Percentiles rank a stretch among this genome's conserved stretches.
phyloP scores from a whole-genome alignment of 2,113 vertebrate genomes.

The Fregetta grallaria region DNA sequence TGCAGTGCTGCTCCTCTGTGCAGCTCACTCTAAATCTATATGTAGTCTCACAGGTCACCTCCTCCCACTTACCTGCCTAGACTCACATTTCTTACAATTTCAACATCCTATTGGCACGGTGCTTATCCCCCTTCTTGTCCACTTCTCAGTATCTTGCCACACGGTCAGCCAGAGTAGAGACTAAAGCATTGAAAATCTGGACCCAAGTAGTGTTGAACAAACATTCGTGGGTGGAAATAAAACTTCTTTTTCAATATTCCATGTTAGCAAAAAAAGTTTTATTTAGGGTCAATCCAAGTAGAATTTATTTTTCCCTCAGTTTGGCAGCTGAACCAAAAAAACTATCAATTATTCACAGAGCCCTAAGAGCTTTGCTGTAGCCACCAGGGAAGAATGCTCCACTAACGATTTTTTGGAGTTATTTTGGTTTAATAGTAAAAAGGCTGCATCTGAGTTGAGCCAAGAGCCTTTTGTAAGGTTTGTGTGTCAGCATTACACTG shows the following conservation, averaged over 20 bases:
- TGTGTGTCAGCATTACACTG: neutral
- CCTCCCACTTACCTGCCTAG: neutral
- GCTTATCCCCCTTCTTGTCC: neutral
- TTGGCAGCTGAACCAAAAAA: neutral
- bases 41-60: neutral
- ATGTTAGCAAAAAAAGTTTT: neutral
- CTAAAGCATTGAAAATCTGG: neutral
- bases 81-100: neutral
- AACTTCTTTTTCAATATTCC: neutral
- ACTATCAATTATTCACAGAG: slow-evolving; percentile 41
- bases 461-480: slow-evolving; percentile 44
- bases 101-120: accelerated
- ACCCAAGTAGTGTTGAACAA: neutral
- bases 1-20: neutral
- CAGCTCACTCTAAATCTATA: neutral
- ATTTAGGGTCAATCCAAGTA: neutral
- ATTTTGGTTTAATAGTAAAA: slow-evolving; percentile 40
- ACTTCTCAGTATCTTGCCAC: neutral
- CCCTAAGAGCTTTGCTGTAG: neutral
- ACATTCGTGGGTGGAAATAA: neutral
- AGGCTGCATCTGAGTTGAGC: slow-evolving; percentile 1
- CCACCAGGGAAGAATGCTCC: slow-evolving; percentile 16
- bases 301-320: neutral
- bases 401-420: slow-evolving; percentile 21
- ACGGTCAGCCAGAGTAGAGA: neutral